Evolutionary conservation across 2,888 invertebrate genomes (phyloP), one percentile per base, ranked within the genome.

Genomic region (Dinocampus coccinellae): DNA sequence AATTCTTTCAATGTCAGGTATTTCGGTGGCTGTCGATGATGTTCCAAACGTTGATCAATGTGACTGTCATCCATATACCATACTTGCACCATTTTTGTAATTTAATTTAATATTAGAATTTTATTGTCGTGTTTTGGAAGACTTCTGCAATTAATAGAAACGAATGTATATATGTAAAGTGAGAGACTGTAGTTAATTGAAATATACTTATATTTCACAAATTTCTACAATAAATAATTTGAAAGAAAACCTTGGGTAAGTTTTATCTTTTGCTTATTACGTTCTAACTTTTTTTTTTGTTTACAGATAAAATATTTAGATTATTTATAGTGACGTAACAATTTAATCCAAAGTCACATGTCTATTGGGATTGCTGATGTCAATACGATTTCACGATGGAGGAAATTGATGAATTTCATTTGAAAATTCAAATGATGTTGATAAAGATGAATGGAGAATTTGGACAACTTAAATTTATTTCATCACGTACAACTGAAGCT

Each of bases 21-120:
- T 83, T 92, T 88, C 1, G 94, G 94, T 1, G 97, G 97, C 79
- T 91, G 90, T 67, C 90, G 90, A 79, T 97, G 95, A 84, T 97
- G 96, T 82, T 96, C 94, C 76, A 93, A 85, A 34, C 96, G 91
- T 88, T 96, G 97, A 87, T 98, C 96, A n/a, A 80, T 78, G 22
- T 76, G 75, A 13, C 85, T 85, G 53, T 89, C 90, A 78, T 89
- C 89, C 95, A 96, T 96, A 82, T 91, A 95, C 96, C 97, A 98
- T 16, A 92, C 93, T 80, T 91, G 91, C 24, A 97, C 97, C 97
- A 97, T 97, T 84, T 88, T 90, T 78, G 47, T 72, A 29, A 33
- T 70, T 67, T 29, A 42, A 52, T 20, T n/a, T 42, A 29, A 29
- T 29, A n/a, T 29, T 26, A 29, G 9, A 26, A 29, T 42, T 29